Evolutionary conservation across 1,140 invertebrate species (phyloP), one percentile per base, ranked within the genome.

Genomic region (Liolophura sinensis): DNA sequence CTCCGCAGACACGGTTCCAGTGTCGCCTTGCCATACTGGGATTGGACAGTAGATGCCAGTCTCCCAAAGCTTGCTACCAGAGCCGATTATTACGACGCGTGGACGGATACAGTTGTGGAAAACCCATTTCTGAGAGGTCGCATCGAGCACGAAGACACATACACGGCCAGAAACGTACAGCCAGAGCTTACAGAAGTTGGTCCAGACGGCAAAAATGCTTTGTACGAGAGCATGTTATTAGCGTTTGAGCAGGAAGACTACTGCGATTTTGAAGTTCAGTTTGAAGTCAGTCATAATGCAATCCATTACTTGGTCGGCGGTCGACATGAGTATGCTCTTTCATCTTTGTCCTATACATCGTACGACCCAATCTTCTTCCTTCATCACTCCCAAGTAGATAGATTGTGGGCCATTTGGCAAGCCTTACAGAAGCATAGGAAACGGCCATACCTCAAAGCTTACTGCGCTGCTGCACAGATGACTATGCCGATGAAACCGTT

Each of bases 161-260:
- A 64, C 54, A 72, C 71, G 14, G 62, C 62, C 4, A 60, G 69
- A 59, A 62, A 70, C 47, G 56, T 66, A 9, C 59, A 55, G 46
- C 59, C 48, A 16, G 60, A 59, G 20, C 61, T 70, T 20, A 61
- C 60, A 46, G 52, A 60, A 49, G 46, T 62, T 12, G 55, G 56
- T n/a, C 3, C 31, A 40, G 9, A 40, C 31, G 31, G 31, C 31
- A 40, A 40, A 40, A 40, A 40, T 40, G 31, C 31, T 40, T 40
- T 40, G 31, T 40, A 40, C 31, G 57, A 70, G n/a, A 46, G 67
- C 24, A 62, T 72, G 6, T 56, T 73, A n/a, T 56, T 65, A 40
- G 71, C 71, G 4, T 60, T 73, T 27, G 71, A 73, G 52, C 71
- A 73, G 51, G 65, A 67, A 49, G 57, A 73, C 31, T 73, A 68